These are phyloP conservation scores for Rhagoletis zephyria DNA, from an alignment of 1,140 invertebrate genomes.

Conservation along the genomic window DNA sequence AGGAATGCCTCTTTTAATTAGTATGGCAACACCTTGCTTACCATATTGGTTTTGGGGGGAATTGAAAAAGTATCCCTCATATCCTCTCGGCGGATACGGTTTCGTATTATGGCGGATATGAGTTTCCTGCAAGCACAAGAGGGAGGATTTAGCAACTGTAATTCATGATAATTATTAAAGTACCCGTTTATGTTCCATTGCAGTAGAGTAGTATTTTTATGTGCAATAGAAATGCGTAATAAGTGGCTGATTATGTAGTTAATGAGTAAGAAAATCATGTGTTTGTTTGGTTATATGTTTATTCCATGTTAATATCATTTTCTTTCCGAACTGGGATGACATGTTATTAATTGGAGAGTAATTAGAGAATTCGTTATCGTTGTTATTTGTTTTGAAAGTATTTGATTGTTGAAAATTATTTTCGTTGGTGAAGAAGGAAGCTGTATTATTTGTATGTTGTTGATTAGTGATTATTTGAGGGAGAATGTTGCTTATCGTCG, in stretches of 20 bases:
- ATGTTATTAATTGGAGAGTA: too few relatives aligned
- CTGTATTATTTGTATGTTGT: neutral
- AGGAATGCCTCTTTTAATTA: too few relatives aligned
- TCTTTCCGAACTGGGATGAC: too few relatives aligned
- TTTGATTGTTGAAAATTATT: too few relatives aligned
- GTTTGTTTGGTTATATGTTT: too few relatives aligned
- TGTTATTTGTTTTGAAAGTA: too few relatives aligned
- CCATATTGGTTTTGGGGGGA: too few relatives aligned
- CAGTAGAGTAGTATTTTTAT: neutral
- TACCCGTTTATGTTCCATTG: constrained; percentile 28
- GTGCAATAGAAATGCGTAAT: neutral
- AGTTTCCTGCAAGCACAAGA: neutral
- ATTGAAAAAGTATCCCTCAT: too few relatives aligned
- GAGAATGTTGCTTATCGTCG: neutral
- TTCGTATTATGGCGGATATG: neutral
- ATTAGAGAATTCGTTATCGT: neutral
- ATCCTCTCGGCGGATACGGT: too few relatives aligned
- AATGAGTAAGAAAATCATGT: too few relatives aligned
- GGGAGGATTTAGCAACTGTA: neutral
- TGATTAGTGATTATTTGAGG: neutral
- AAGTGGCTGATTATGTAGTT: neutral
- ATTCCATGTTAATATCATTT: too few relatives aligned
- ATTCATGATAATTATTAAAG: constrained; percentile 27
- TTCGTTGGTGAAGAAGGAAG: neutral
- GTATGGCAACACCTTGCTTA: too few relatives aligned